Evolutionary conservation across 2,797 vertebrate genomes (phyloP), one percentile per base, ranked within the genome.

Genomic region (Sternotherus odoratus): DNA sequence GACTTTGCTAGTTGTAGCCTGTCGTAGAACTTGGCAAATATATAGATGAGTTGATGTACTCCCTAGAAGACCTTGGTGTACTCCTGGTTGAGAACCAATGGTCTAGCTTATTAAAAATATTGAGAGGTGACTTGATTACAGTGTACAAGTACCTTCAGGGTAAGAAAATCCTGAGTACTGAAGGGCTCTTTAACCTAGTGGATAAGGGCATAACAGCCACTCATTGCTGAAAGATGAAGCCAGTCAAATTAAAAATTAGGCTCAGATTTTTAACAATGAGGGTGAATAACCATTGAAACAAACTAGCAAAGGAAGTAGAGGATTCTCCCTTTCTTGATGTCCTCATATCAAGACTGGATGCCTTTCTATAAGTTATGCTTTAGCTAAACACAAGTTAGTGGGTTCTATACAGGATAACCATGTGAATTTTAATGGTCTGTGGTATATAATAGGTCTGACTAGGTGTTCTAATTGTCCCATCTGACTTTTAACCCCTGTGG

Each of bases 71-170:
- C 51, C 17, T 51, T 7, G 2, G 24, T 12, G 11, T 56, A 28
- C 26, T 28, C 51, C 54, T 56, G 26, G 10, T 56, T 56, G 54
- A 56, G 5, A 56, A 56, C 12, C 24, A 56, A 4, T 26, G 54
- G n/a, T 21, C 86, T 90, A 28, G 5, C 85, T 93, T 94, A 69
- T 86, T 94, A 66, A 75, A 92, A 87, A 89, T 36, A 5, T 84
- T 81, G 86, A 90, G 36, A 90, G 87, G 57, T 56, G 92, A 56
- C 23, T 89, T 89, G 57, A 83, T 93, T 94, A 53, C 26, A 54
- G 3, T 56, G 21, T 90, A 0, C 23, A 77, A 81, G 33, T 86
- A 53, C 66, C 91, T 95, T 90, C 50, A 54, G 36, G 90, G 63
- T 9, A 36, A 87, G 53, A 90, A 90, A 60, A 49, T 48, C 53